These are phyloP conservation scores for Hypocryptadius cinnamomeus DNA, from an alignment of 2,113 vertebrate species.

Conservation along the genomic window DNA sequence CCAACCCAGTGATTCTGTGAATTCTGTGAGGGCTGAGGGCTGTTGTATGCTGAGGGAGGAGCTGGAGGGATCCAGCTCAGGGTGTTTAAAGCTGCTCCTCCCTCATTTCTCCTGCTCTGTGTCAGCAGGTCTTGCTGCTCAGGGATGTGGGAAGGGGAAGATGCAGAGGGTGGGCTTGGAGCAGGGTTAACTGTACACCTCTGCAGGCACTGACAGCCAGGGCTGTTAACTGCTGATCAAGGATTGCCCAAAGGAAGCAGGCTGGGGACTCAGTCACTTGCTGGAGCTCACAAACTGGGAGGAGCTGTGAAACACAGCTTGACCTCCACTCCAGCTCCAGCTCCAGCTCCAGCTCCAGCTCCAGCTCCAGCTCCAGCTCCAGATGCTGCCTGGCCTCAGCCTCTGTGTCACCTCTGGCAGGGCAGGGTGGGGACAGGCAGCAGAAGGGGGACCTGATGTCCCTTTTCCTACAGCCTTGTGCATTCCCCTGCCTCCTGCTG, in stretches of 20 bases:
- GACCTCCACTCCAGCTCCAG: background rate
- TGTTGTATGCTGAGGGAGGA: background rate
- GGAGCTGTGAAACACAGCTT: background rate
- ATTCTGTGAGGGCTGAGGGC: background rate
- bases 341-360: background rate
- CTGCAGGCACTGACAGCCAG: background rate
- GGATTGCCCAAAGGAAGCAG: background rate
- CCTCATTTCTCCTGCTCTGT: background rate
- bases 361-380: background rate
- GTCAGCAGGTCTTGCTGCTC: background rate
- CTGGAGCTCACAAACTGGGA: background rate
- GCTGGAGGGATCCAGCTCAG: background rate
- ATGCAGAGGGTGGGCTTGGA: background rate
- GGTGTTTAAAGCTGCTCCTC: background rate
- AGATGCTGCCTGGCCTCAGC: background rate
- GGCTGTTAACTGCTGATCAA: background rate
- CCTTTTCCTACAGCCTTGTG: background rate
- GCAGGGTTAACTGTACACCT: background rate
- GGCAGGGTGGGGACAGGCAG: background rate
- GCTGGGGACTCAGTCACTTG: rapidly evolving
- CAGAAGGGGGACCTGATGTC: background rate
- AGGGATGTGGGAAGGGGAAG: background rate
- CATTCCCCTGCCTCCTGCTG: background rate
- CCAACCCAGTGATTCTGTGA: background rate
- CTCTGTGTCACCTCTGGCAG: background rate